Conservation (phyloP, 2,888 invertebrate genomes). For the Phaedon cochleariae region DNA sequence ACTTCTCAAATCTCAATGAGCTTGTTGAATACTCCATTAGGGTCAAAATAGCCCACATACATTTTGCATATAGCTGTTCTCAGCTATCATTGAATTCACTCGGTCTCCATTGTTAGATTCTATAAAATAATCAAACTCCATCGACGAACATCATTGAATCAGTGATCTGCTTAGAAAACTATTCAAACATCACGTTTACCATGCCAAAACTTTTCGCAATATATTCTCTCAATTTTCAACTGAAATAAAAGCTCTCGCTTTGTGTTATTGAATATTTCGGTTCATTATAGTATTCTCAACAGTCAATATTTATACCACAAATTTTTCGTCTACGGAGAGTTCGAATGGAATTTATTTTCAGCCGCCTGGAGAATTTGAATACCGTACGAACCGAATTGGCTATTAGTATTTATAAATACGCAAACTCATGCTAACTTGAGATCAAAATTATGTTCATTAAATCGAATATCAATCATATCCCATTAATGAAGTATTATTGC, state of each 20-base stretch:
- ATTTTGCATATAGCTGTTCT: too few relatives aligned
- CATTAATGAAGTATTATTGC: too few relatives aligned
- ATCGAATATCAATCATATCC: too few relatives aligned
- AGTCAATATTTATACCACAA: background rate
- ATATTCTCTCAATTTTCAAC: background rate
- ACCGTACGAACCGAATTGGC: background rate
- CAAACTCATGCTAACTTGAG: background rate
- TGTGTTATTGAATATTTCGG: background rate
- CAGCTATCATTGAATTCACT: background rate
- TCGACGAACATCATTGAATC: background rate
- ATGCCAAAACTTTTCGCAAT: background rate
- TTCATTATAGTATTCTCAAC: background rate
- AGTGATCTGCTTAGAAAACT: background rate
- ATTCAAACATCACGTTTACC: background rate
- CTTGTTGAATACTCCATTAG: too few relatives aligned
- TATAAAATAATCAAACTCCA: background rate
- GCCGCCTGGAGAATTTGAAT: background rate
- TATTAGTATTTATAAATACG: background rate
- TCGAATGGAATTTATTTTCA: background rate
- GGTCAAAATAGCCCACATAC: too few relatives aligned
- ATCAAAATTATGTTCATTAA: background rate
- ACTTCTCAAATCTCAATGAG: too few relatives aligned
- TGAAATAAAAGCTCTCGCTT: background rate
- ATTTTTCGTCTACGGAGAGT: background rate
- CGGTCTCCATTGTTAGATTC: background rate